These are phyloP conservation scores for human DNA, from an alignment of 2,113 vertebrate genomes.

Conservation along the genomic window GRCh38 chr14:45506001-45506500, in stretches of 20 bases:
- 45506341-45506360: neutral
- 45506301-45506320: neutral
- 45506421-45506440: neutral
- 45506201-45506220: neutral
- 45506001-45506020: neutral
- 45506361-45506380: neutral
- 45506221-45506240: neutral
- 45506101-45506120: conserved; percentile 14
- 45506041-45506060: neutral
- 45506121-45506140: neutral
- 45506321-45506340: conserved; percentile 6
- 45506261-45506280: neutral
- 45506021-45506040: neutral
- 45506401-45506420: neutral
- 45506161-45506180: neutral
- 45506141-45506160: neutral
- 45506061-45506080: neutral
- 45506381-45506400: neutral
- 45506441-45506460: neutral
- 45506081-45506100: neutral
- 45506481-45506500: neutral
- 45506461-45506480: neutral
- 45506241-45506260: neutral
- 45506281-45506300: neutral
- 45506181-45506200: neutral